Percentiles rank a stretch among this genome's conserved stretches.
phyloP scores from a whole-genome alignment of 2,797 vertebrate species.

The Salmo trutta region DNA sequence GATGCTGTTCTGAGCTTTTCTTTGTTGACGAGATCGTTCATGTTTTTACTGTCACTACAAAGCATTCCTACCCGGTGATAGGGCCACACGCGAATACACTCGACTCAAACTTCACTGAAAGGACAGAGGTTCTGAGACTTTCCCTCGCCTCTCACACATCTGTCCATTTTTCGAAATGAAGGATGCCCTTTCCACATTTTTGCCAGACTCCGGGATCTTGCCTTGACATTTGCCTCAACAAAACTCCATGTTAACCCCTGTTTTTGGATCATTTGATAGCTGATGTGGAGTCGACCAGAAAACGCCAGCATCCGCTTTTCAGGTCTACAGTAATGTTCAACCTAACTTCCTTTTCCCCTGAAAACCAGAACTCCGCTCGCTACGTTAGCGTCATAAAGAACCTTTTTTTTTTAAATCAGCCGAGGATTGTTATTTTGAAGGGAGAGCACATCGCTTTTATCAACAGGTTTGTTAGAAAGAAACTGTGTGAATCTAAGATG shows the following conservation, averaged over 20 bases:
- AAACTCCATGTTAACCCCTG: neutral
- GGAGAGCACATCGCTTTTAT: neutral
- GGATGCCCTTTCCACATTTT: neutral
- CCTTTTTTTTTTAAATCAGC: neutral
- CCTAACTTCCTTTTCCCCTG: too few relatives aligned
- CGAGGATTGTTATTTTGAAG: neutral
- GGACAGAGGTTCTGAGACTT: too few relatives aligned
- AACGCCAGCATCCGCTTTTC: too few relatives aligned
- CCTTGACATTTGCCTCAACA: neutral
- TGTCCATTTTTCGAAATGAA: constrained; percentile 4
- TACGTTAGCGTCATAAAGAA: neutral
- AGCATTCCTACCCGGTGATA: neutral
- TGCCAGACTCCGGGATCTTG: constrained; percentile 27
- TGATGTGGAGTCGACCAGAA: too few relatives aligned
- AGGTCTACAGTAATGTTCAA: too few relatives aligned
- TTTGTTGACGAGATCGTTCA: neutral
- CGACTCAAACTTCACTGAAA: neutral
- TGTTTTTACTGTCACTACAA: neutral
- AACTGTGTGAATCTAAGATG: neutral
- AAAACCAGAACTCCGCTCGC: neutral
- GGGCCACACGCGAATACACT: neutral
- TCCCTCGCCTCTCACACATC: neutral
- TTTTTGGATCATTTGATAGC: too few relatives aligned
- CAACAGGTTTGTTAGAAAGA: neutral
- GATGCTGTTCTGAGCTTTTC: neutral